phyloP scores from a whole-genome alignment of 2,113 vertebrate species.

The Globicephala melas region DNA sequence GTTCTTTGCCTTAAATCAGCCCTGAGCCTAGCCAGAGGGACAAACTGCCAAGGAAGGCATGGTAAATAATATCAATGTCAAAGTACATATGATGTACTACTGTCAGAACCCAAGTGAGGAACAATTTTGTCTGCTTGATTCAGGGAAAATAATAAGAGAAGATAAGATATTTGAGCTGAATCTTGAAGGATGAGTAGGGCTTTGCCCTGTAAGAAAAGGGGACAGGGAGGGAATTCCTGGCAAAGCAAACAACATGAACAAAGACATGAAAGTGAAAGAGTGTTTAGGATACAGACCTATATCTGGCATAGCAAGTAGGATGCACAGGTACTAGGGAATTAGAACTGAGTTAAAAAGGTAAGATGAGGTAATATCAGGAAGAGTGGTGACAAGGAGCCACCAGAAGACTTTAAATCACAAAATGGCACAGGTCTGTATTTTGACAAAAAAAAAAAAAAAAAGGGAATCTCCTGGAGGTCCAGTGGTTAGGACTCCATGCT shows the following conservation, averaged over 20 bases:
- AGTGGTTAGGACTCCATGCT: neutral
- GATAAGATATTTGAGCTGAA: constrained; percentile 11
- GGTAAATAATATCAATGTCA: neutral
- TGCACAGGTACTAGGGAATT: neutral
- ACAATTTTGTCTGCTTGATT: constrained; percentile 25
- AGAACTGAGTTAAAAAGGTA: constrained; percentile 6
- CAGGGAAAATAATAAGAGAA: constrained; percentile 10
- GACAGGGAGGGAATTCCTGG: neutral
- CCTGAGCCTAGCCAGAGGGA: neutral
- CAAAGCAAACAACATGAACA: neutral
- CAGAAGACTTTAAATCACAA: constrained; percentile 14
- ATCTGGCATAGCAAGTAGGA: neutral
- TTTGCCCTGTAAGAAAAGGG: neutral
- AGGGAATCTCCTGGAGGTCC: neutral
- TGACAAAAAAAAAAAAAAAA: neutral
- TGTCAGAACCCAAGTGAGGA: constrained; percentile 13
- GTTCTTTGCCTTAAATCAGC: neutral
- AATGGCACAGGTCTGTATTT: neutral
- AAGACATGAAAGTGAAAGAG: neutral
- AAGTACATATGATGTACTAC: neutral
- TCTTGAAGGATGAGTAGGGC: neutral
- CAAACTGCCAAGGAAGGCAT: neutral
- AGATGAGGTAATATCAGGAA: constrained; percentile 12
- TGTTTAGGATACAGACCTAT: neutral
- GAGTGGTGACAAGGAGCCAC: neutral